phyloP scores from a whole-genome alignment of 1,140 invertebrate species.

The Leptinotarsa lineolata region DNA sequence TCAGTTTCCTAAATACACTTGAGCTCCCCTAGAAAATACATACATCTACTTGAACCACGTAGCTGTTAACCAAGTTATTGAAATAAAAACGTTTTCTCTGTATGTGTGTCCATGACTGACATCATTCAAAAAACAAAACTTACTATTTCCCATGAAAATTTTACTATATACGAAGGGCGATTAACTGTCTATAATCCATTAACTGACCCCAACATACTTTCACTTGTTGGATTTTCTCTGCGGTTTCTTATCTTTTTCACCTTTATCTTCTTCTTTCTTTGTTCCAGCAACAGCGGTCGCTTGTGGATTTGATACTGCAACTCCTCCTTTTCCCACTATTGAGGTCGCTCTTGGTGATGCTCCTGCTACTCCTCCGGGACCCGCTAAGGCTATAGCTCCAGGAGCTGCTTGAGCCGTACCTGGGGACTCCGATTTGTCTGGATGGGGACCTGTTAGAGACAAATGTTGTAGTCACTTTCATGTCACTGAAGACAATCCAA shows the following conservation, averaged over 20 bases:
- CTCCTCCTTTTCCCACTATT: constrained; percentile 56
- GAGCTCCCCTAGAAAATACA: too few species aligned
- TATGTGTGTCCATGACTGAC: too few species aligned
- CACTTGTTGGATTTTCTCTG: background rate
- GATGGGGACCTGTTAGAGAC: constrained; percentile 10
- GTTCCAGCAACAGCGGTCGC: constrained; percentile 59
- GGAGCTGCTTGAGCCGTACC: constrained; percentile 57
- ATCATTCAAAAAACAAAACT: too few species aligned
- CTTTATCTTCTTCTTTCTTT: constrained; percentile 41
- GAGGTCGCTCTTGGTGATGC: constrained; percentile 57
- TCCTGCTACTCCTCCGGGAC: constrained; percentile 57
- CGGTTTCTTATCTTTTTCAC: constrained; percentile 29
- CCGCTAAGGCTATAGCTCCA: constrained; percentile 57
- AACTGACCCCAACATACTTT: background rate
- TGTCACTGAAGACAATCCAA: too few species aligned
- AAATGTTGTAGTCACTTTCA: too few species aligned
- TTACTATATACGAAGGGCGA: too few species aligned
- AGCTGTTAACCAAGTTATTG: too few species aligned
- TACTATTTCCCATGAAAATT: too few species aligned
- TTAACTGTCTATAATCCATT: too few species aligned
- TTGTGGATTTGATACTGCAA: constrained; percentile 57
- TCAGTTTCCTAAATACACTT: too few species aligned
- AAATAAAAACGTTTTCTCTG: too few species aligned
- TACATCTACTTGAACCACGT: too few species aligned
- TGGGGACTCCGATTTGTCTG: constrained; percentile 46